A percentile compares a stretch with the other conserved stretches of the same genome.
Conservation (phyloP, 1,140 invertebrate genomes). For the Hydropsyche tenuis region DNA sequence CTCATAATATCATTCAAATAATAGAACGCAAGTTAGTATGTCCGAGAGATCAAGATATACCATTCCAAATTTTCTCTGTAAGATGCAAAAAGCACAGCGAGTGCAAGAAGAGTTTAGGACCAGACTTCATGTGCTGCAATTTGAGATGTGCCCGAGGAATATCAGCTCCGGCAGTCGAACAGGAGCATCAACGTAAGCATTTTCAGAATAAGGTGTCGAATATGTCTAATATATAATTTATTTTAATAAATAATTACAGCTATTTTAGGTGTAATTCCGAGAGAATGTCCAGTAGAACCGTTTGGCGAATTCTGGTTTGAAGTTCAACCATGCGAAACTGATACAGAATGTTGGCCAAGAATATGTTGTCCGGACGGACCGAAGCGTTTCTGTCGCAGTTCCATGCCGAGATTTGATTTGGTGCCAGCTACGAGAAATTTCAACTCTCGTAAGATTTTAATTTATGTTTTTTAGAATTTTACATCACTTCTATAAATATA, state of each 20-base stretch:
- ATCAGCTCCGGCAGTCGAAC: constrained; percentile 61
- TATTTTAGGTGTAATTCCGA: constrained; percentile 68
- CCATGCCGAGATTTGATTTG: constrained; percentile 67
- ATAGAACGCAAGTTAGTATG: constrained; percentile 56
- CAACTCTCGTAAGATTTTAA: constrained; percentile 57
- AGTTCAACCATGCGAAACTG: constrained; percentile 68
- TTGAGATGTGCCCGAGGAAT: constrained; percentile 66
- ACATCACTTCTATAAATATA: too few relatives aligned
- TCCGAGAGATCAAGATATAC: constrained; percentile 60
- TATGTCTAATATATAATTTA: constrained; percentile 39
- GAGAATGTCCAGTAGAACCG: constrained; percentile 69
- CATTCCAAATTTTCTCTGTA: constrained; percentile 63
- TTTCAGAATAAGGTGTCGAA: constrained; percentile 14
- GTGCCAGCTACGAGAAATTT: constrained; percentile 64
- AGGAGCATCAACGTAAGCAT: constrained; percentile 65
- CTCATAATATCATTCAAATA: constrained; percentile 19
- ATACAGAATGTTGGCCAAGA: constrained; percentile 73
- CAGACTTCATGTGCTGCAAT: constrained; percentile 64
- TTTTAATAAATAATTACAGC: constrained; percentile 59
- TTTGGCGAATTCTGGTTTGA: constrained; percentile 71
- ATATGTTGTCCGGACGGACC: constrained; percentile 73
- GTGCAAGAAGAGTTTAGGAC: constrained; percentile 61
- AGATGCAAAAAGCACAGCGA: constrained; percentile 64
- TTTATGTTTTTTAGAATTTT: constrained; percentile 22
- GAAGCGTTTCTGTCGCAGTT: constrained; percentile 71